phyloP scores from a whole-genome alignment of 2,888 invertebrate species.

The Cremastinae sp. region DNA sequence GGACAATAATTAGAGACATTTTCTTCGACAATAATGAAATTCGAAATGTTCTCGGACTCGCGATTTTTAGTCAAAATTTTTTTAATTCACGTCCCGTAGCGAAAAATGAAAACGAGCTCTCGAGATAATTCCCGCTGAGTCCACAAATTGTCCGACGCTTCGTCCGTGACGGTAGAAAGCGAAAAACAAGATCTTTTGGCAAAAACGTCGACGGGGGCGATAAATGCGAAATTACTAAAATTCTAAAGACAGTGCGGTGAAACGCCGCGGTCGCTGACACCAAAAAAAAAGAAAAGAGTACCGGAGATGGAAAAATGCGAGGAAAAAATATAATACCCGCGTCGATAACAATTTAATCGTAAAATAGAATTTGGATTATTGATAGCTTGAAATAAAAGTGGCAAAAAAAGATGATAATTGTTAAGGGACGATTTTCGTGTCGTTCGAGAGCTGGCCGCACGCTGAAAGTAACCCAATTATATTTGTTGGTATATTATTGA shows the following conservation, averaged over 20 bases:
- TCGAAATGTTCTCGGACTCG: constrained; percentile 49
- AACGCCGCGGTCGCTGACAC: constrained; percentile 49
- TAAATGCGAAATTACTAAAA: constrained; percentile 37
- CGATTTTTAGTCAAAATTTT: not conserved
- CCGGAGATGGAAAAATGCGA: constrained; percentile 12
- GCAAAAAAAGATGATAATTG: constrained; percentile 57
- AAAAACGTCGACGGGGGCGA: constrained; percentile 26
- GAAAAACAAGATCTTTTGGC: constrained; percentile 9
- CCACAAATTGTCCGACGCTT: constrained; percentile 70
- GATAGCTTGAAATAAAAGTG: constrained; percentile 18
- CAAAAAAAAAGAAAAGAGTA: constrained; percentile 40
- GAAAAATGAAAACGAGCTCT: constrained; percentile 2
- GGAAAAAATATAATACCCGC: constrained; percentile 45
- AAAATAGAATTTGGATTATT: constrained; percentile 44
- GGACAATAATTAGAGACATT: constrained; percentile 64
- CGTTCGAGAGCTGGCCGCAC: constrained; percentile 65
- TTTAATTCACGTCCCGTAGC: not conserved
- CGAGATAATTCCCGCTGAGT: constrained; percentile 12
- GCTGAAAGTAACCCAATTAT: constrained; percentile 74
- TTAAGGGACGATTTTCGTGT: constrained; percentile 63
- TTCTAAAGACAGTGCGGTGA: constrained; percentile 56
- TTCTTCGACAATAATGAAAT: constrained; percentile 64
- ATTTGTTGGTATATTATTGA: constrained; percentile 71
- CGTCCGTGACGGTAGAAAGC: constrained; percentile 64
- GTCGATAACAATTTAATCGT: constrained; percentile 53